Base-by-base conservation (phyloP, 2,113 vertebrate genomes). In the Pitta sordida region DNA sequence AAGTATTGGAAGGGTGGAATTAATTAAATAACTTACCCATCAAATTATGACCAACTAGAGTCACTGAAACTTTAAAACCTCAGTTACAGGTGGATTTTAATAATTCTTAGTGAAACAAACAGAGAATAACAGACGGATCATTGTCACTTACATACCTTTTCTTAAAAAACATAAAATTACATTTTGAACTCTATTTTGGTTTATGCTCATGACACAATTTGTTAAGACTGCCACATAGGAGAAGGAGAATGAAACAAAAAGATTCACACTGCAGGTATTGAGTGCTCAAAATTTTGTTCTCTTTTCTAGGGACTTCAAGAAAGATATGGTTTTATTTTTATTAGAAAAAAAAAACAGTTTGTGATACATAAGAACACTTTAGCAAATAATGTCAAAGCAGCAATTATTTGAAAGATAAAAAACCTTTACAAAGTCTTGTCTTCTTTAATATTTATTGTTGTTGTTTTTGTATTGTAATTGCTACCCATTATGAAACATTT, bases 1-100 rank as follows among this genome's bases (percentile, higher is more conserved):
- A 94, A 32, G 14, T 88, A 96, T 80, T 79, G 76, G 70, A 96
- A 96, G 80, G 43, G 52, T 96, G 82, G 63, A 95, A 95, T 92
- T 90, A 96, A 95, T 95, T 75, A 97, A 92, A 70, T 16, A 91
- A 65, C 30, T 95, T 69, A 93, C 44, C 39, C 43, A 95, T 82
- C 2, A 1, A 96, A 67, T 87, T 96, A 79, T 56, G 37, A 82
- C 34, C 49, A 88, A 52, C 21, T 48, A 90, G 24, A 92, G 58
- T 58, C 79, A 34, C 4, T 56, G 24, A 91, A 95, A 85, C 8
- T 44, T 56, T 83, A 76, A 79, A 93, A 79, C 15, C 39, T 93
- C 36, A 78, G 21, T 7, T 83, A 83, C 43, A 75, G 22, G 26
- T 80, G 73, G 52, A 83, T 49, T 23, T 2, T 77, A 91, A 29